Base-by-base conservation (phyloP, 2,888 invertebrate genomes). In the Epistrophe eligans region DNA sequence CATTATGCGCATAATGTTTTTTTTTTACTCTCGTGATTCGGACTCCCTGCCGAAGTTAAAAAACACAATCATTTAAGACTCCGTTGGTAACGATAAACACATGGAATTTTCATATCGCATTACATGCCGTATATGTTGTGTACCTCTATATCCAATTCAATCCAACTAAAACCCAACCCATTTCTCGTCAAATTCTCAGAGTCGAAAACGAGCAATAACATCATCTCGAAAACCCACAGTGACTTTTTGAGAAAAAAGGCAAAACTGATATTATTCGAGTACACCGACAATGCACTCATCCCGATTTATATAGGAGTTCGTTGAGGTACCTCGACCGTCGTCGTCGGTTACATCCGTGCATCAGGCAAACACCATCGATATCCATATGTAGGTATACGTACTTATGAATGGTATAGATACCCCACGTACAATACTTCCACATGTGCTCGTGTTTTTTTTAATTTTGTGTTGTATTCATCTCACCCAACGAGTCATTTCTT, bases 1-100 rank as follows among this genome's bases (percentile, higher is more conserved):
- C 28, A 67, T 45, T 43, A 24, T 13, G 13, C 11, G 13, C 13
- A 11, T 11, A 45, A 43, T 43, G 15, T 15, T 24, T 38, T 50
- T 17, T 58, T 17, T 58, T 64, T 48, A 32, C 19, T 55, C 19
- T n/a, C 38, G 62, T 58, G n/a, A 67, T 57, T 57, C 57, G 35
- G 83, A 79, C 83, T 76, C 87, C 87, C 83, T 83, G 83, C 83
- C 83, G 87, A 70, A 70, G 9, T 32, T 4, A 74, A 74, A 79
- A 79, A 70, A 66, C 74, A 83, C 74, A 81, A 74, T 43, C 15
- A 43, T 67, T 66, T 19, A 87, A 87, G 83, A 83, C 62, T 76
- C 83, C 87, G 87, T 87, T 87, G 87, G 87, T 83, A 87, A 87
- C 87, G 87, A 87, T 72, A 76, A 87, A 87, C 87, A 87, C 60